phyloP scores from a whole-genome alignment of 2,888 invertebrate genomes.

The Spialia ferax region DNA sequence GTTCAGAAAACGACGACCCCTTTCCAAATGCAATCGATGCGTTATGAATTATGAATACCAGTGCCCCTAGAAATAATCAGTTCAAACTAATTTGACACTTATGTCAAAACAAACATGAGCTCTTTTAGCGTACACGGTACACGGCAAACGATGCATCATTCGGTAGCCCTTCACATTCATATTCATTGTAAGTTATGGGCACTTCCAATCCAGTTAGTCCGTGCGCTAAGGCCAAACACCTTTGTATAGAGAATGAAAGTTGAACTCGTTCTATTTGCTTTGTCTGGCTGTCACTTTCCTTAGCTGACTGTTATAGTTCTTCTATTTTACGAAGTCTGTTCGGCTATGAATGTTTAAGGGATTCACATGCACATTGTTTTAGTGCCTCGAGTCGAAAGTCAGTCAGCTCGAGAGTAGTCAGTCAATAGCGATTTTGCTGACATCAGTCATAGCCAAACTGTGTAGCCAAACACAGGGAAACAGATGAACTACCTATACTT shows the following conservation, averaged over 20 bases:
- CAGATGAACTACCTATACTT: no score
- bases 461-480: no score
- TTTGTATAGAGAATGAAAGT: conserved; percentile 33
- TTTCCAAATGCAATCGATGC: not conserved
- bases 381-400: no score
- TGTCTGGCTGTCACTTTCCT: conserved; percentile 16
- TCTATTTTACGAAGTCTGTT: no score
- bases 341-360: no score
- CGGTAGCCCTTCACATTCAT: not conserved
- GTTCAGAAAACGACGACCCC: not conserved
- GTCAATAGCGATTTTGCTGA: no score
- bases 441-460: no score
- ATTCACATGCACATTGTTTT: no score
- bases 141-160: not conserved
- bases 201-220: conserved; percentile 9
- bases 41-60: conserved; percentile 5
- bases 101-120: not conserved
- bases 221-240: conserved; percentile 22
- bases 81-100: not conserved
- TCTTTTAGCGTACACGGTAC: not conserved
- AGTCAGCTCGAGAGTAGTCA: no score
- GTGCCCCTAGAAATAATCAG: not conserved
- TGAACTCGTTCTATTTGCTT: conserved; percentile 12
- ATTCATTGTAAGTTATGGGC: not conserved
- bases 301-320: not conserved